These are phyloP conservation scores for Pipra filicauda DNA, from an alignment of 2,113 vertebrate genomes.

Conservation along the genomic window DNA sequence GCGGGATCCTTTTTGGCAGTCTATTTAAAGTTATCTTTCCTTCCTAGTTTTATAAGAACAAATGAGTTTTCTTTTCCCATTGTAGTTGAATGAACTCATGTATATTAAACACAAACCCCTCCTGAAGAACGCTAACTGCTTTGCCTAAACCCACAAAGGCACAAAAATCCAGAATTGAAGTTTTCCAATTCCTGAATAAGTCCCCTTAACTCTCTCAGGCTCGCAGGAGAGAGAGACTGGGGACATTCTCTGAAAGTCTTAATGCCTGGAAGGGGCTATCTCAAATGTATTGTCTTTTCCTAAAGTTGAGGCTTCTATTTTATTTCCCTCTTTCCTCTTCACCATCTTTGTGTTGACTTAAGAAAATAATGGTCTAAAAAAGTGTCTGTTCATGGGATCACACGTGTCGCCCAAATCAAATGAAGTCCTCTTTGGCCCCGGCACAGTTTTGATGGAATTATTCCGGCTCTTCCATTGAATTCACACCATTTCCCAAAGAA, in stretches of 20 bases:
- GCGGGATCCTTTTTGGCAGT: background rate
- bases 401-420: slow-evolving; percentile 38
- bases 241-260: background rate
- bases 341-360: slow-evolving; percentile 46
- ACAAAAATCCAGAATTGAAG: slow-evolving; percentile 36
- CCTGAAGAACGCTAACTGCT: slow-evolving; percentile 33
- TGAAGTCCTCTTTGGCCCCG: background rate
- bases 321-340: slow-evolving; percentile 16
- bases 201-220: slow-evolving; percentile 47
- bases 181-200: slow-evolving; percentile 38
- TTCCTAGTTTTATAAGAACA: slow-evolving; percentile 45
- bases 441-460: slow-evolving; percentile 52
- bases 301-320: slow-evolving; percentile 45
- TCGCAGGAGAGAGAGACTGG: background rate
- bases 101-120: slow-evolving; percentile 61
- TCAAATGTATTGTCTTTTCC: slow-evolving; percentile 22
- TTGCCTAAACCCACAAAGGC: slow-evolving; percentile 42
- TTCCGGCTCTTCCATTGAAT: slow-evolving; percentile 31
- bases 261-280: slow-evolving; percentile 15
- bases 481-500: slow-evolving; percentile 34
- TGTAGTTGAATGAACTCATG: slow-evolving; percentile 51
- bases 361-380: slow-evolving; percentile 36
- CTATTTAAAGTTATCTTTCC: slow-evolving; percentile 36
- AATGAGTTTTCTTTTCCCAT: slow-evolving; percentile 46
- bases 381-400: slow-evolving; percentile 24